A percentile compares a stretch with the other conserved stretches of the same genome.
Conservation (phyloP, 2,888 invertebrate species). For the Drosophila limbata region DNA sequence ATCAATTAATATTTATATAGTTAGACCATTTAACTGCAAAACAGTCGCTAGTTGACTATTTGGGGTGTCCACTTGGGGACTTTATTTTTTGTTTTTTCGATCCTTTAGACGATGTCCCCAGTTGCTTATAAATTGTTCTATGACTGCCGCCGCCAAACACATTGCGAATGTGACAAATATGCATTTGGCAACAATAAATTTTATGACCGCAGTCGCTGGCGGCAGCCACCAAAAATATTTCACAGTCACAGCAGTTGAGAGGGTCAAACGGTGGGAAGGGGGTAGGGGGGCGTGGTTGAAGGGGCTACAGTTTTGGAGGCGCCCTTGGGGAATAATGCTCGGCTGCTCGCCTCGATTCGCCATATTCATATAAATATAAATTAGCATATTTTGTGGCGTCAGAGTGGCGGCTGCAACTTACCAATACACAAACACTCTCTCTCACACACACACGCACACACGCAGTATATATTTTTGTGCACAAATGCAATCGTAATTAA, state of each 20-base stretch:
- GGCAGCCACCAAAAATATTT: slow-evolving; percentile 74
- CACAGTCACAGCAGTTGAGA: slow-evolving; percentile 25
- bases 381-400: slow-evolving; percentile 82
- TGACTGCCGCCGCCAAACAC: slow-evolving; percentile 69
- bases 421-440: slow-evolving; percentile 1
- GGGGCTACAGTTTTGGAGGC: slow-evolving; percentile 20
- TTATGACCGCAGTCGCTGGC: slow-evolving; percentile 72
- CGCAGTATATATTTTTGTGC: not conserved
- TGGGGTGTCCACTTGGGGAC: slow-evolving; percentile 9
- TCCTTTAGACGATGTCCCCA: slow-evolving; percentile 50
- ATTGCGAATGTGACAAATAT: slow-evolving; percentile 81
- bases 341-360: slow-evolving; percentile 33
- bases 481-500: slow-evolving; percentile 68
- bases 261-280: not conserved
- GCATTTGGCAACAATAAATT: slow-evolving; percentile 80
- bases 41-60: slow-evolving; percentile 22
- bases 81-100: not conserved
- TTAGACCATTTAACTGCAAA: not conserved
- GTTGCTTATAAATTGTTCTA: slow-evolving; percentile 78
- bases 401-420: slow-evolving; percentile 59
- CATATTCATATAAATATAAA: slow-evolving; percentile 79
- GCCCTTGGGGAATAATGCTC: slow-evolving; percentile 38
- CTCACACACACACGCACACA: slow-evolving; percentile 1
- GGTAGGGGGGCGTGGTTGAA: no score
- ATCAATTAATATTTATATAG: slow-evolving; percentile 9